Percentiles rank a stretch among this genome's conserved stretches.
Conservation (phyloP, 2,797 vertebrate species). For the Tenualosa ilisha region DNA sequence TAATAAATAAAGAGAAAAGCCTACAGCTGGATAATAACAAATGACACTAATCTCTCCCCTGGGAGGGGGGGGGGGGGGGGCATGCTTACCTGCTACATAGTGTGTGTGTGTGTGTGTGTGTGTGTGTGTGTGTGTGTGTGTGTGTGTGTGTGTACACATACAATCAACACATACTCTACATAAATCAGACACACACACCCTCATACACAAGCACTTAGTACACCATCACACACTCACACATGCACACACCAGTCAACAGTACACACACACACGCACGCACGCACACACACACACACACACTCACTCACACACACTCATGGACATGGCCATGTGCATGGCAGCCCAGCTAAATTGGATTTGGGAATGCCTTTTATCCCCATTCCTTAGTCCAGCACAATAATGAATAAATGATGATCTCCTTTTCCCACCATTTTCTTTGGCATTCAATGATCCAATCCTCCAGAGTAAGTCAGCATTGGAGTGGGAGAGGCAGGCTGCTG, state of each 20-base stretch:
- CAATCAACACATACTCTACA: neutral
- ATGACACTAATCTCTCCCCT: constrained; percentile 52
- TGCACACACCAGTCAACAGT: no score
- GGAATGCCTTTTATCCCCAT: constrained; percentile 7
- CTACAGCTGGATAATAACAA: constrained; percentile 49
- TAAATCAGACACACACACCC: no score
- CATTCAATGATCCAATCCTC: neutral
- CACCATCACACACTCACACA: neutral
- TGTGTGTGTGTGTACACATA: neutral
- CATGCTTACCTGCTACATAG: neutral
- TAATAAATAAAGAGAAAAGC: constrained; percentile 54
- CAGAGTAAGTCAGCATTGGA: neutral
- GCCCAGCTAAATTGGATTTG: constrained; percentile 9
- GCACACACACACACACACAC: neutral
- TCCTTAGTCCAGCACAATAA: neutral
- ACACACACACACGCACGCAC: neutral
- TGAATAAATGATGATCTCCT: constrained; percentile 12
- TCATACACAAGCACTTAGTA: neutral
- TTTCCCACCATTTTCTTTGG: neutral
- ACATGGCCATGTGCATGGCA: neutral
- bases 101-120: no score
- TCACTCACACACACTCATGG: neutral
- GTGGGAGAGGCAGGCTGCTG: neutral
- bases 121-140: no score
- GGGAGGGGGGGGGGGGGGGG: neutral